These are phyloP conservation scores for Geodia barretti DNA, from an alignment of 37 sponge, comb jelly and placozoan species.

Conservation along the genomic window DNA sequence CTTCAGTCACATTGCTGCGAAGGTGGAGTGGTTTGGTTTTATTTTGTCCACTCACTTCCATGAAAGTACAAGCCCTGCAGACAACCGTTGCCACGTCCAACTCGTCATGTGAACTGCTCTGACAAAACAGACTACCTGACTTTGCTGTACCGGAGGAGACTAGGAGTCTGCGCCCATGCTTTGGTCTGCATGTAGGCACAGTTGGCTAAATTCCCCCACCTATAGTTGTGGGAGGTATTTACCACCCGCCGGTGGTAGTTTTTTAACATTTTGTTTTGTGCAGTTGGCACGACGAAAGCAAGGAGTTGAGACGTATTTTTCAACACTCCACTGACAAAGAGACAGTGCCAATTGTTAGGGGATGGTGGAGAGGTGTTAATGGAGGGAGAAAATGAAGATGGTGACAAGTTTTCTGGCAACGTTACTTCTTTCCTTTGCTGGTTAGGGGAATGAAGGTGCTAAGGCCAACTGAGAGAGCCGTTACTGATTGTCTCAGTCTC, in stretches of 20 bases:
- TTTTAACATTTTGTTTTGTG: conserved; percentile 10
- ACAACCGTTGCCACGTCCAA: conserved; percentile 66
- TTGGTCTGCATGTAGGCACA: conserved; percentile 98
- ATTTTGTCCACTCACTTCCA: conserved; percentile 99
- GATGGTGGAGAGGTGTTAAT: conserved; percentile 41
- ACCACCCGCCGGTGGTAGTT: conserved; percentile 27
- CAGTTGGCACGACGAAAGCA: conserved; percentile 47
- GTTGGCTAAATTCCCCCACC: conserved; percentile 91
- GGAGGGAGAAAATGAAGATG: conserved; percentile 27
- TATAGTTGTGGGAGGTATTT: conserved; percentile 69
- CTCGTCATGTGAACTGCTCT: conserved; percentile 92
- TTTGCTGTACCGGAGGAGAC: conserved; percentile 87
- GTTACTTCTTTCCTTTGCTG: conserved; percentile 9
- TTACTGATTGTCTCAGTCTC: neutral
- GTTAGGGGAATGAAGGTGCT: conserved; percentile 11
- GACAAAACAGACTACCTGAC: conserved; percentile 83
- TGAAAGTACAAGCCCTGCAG: conserved; percentile 89
- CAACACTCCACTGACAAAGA: conserved; percentile 9
- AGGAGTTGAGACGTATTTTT: conserved; percentile 10
- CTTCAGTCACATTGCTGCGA: conserved; percentile 76
- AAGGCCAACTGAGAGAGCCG: neutral
- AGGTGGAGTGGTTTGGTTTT: conserved; percentile 72
- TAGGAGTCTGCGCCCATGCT: conserved; percentile 94
- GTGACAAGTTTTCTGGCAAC: conserved; percentile 11
- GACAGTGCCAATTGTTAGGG: neutral